Percentiles rank a stretch among this genome's conserved stretches.
phyloP scores from a whole-genome alignment of 2,797 vertebrate species.

The Toxotes lorentzi region DNA sequence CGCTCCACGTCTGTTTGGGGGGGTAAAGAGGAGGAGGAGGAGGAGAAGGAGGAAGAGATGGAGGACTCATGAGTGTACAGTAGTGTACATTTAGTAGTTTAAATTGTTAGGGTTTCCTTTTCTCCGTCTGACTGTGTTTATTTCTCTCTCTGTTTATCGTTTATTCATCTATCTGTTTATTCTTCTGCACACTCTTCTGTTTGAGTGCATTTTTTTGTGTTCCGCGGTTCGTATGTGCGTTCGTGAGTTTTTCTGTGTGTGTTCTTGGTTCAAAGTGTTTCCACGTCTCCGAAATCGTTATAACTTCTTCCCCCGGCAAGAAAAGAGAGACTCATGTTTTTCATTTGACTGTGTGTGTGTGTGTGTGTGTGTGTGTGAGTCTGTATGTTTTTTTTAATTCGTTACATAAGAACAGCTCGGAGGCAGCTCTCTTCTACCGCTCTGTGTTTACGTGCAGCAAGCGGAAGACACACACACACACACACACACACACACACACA shows the following conservation, averaged over 20 bases:
- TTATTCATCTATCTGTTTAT: no score
- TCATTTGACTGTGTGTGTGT: background rate
- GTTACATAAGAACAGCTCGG: constrained; percentile 53
- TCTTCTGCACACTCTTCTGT: no score
- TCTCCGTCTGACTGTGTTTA: no score
- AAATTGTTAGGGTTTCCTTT: background rate
- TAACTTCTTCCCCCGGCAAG: constrained; percentile 2
- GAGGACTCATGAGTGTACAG: background rate
- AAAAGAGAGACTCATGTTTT: background rate
- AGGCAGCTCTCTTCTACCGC: constrained; percentile 36
- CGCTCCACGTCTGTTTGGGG: constrained; percentile 89
- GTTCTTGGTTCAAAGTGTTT: background rate
- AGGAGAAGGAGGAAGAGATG: background rate
- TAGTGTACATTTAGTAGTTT: background rate
- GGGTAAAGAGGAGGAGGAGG: no score
- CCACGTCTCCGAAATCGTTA: constrained; percentile 1
- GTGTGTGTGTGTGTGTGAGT: background rate
- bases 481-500: background rate
- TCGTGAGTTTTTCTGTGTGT: background rate
- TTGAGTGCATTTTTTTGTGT: background rate
- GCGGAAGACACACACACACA: constrained; percentile 35
- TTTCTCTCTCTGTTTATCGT: background rate
- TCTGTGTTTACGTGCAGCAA: constrained; percentile 40
- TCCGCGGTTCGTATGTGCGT: background rate
- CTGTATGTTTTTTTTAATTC: constrained; percentile 10